Base-by-base conservation (phyloP, 2,888 invertebrate genomes). In the Beris chalybata region DNA sequence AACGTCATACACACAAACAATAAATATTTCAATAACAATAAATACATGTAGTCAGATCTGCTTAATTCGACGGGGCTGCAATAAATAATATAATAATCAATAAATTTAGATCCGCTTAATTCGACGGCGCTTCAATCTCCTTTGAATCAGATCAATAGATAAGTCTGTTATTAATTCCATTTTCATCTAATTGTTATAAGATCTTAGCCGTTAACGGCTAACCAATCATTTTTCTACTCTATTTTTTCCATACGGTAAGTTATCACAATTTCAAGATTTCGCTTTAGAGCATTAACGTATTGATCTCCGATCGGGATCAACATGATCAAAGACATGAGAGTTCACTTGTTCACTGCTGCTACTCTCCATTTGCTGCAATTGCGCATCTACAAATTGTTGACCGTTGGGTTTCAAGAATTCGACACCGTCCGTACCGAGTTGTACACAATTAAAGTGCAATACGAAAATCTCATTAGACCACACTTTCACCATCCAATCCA, bases 401-500 rank as follows among this genome's bases (percentile, higher is more conserved):
- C 12, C 5, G 38, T 57, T 45, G 30, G 68, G 68, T 4, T 15
- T 6, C 7, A 57, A 0, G 11, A 64, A 12, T n/a, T 66, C 29
- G 38, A 68, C 15, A n/a, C 68, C 68, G 29, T 53, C 58, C 1
- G 45, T 29, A 9, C 68, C 68, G 11, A 68, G 5, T 15, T 47
- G 7, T 12, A 68, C 38, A 52, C 68, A 68, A 31, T 29, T 53
- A 31, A 68, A 68, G 15, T 66, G 68, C 29, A 68, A 43, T 7
- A 53, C 53, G 38, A 61, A 66, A 5, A 64, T 32, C n/a, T 68
- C 65, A 15, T 38, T 58, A 11, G 45, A 48, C 4, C 45, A 31
- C 6, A 66, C 58, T 30, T 55, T 53, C 22, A 69, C 59, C 5
- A 66, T 53, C 69, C 69, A 69, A 55, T 69, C 61, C 64, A 66